Base-by-base conservation (phyloP, 1,140 invertebrate species). In the Coelopa frigida region DNA sequence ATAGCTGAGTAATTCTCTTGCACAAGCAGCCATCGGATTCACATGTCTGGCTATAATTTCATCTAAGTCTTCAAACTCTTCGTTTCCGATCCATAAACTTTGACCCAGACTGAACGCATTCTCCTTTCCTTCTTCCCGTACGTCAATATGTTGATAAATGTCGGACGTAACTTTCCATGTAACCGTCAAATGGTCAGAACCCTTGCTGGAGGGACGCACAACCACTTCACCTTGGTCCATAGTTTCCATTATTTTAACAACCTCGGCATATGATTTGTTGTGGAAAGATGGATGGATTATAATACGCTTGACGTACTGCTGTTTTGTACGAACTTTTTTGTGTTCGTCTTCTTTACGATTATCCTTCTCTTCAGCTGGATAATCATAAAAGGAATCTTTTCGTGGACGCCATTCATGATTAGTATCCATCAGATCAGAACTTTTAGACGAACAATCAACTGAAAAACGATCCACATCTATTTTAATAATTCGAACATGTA, bases 221-320 rank as follows among this genome's bases (percentile, higher is more conserved):
- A 99, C 89, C 3, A 90, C 91, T 61, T 99, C 96, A 5, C 96
- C 96, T 72, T 96, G 91, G 53, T 95, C 92, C 82, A 97, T 89
- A 14, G 80, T 82, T 7, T 80, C 78, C 79, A 99, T 85, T 29
- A 95, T 70, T 61, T 91, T 90, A 56, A 96, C 91, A 2, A 91
- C 88, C 60, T 98, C 91, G 1, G 82, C 79, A 66, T 87, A 99
- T 10, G 87, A 89, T 50, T 98, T 93, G 67, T 99, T 99, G 54
- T 97, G 87, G 73, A 99, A 99, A 0, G 88, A 84, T 0, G 94
- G 94, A 77, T 99, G 97, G 14, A 95, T 89, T 46, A 99, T 99
- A 0, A 99, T 94, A 6, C 97, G 77, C 57, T 97, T 98, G 1
- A 94, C 85, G 66, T 87, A 94, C 35, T 84, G 87, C 69, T 86